Base-by-base conservation (phyloP, 2,797 vertebrate genomes). In the Synaphobranchus kaupii region DNA sequence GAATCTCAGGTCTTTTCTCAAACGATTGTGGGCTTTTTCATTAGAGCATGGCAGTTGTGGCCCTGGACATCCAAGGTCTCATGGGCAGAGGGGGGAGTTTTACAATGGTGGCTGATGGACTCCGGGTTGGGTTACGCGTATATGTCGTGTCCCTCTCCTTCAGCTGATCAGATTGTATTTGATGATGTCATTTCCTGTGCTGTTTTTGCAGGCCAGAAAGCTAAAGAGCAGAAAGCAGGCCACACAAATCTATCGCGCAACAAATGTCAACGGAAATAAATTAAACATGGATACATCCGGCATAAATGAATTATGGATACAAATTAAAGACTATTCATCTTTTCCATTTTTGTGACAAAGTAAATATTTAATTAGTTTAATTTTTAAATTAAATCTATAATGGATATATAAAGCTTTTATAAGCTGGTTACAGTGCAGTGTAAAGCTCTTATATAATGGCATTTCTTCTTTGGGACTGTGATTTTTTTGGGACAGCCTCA, bases 271-370 rank as follows among this genome's bases (percentile, higher is more conserved):
- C 3, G n/a, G 68, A 73, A 39, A 47, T 2, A 78, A 31, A 13
- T 73, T 15, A 34, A 39, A 78, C 47, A 78, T 78, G 6, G 15
- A 78, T 78, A 1, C 5, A 78, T 25, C 5, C 13, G 15, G 20
- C 17, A 78, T 78, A 47, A n/a, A 66, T 66, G n/a, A 66, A 66
- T 66, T 78, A 78, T 39, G 73, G n/a, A 73, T 73, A 34, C 31
- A 73, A 73, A 73, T 73, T 34, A 73, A 73, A 34, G 12, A 25
- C 12, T 31, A 34, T 34, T 68, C 63, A 73, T 76, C 71, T 47
- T 78, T 78, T 44, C 6, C 73, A 78, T 17, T 78, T 78, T 76
- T 34, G 28, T 76, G 71, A 31, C 31, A 25, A 76, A 39, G 34
- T 39, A 34, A 34, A 76, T 76, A 39, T 34, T 68, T 68, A 68